These are phyloP conservation scores for Lagria hirta DNA, from an alignment of 2,888 invertebrate species.

Conservation along the genomic window DNA sequence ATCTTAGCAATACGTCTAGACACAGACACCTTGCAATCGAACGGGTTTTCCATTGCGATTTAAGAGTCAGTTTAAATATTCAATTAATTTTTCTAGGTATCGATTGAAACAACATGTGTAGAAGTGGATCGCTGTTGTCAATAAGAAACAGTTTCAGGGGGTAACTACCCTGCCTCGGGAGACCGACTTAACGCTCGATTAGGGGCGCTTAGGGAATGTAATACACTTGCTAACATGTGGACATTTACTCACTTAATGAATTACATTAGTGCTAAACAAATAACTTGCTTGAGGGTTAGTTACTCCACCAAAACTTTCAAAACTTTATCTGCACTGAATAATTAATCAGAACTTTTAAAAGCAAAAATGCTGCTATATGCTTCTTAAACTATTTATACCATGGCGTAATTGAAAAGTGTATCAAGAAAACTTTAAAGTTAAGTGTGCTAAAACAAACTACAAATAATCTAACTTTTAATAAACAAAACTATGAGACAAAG, in stretches of 20 bases:
- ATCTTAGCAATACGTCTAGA: slow-evolving; percentile 18
- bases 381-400: too few relatives aligned
- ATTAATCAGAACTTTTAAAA: too few relatives aligned
- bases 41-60: slow-evolving; percentile 9
- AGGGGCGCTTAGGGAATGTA: slow-evolving; percentile 53
- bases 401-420: too few relatives aligned
- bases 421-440: too few relatives aligned
- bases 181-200: slow-evolving; percentile 54
- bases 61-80: slow-evolving; percentile 17
- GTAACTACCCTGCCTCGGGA: slow-evolving; percentile 46
- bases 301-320: too few relatives aligned
- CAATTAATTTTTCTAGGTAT: slow-evolving; percentile 22
- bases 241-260: slow-evolving; percentile 49
- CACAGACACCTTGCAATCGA: slow-evolving; percentile 5
- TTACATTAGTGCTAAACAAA: slow-evolving; percentile 47
- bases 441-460: too few relatives aligned
- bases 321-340: too few relatives aligned
- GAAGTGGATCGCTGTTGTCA: slow-evolving; percentile 23
- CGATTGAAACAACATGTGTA: slow-evolving; percentile 16
- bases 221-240: slow-evolving; percentile 53
- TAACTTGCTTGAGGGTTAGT: too few relatives aligned
- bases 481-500: too few relatives aligned
- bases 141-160: slow-evolving; percentile 35
- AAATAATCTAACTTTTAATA: too few relatives aligned
- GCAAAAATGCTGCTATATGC: too few relatives aligned